Base-by-base conservation (phyloP, 2,888 invertebrate genomes). In the Antheraea yamamai region DNA sequence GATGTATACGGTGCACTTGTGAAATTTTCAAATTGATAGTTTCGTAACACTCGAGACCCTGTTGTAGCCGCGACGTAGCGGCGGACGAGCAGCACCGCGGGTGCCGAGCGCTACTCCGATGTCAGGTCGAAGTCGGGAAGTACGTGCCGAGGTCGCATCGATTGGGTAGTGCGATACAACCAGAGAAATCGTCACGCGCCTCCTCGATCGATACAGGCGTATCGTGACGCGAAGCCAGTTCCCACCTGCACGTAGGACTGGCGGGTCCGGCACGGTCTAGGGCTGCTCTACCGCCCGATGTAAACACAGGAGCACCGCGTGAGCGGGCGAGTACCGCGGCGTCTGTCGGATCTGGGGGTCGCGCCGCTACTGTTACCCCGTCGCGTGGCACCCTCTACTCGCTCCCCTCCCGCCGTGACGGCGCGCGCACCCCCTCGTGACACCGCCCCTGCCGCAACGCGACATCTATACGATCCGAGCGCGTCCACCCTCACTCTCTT, bases 351-450 rank as follows among this genome's bases (percentile, higher is more conserved):
- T 35, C n/a, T 14, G 58, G 61, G 20, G 18, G 26, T 73, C 30
- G 26, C 73, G 73, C 73, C 73, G 55, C 55, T 52, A 70, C 70
- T 70, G 73, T 30, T 55, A 30, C 73, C 30, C 30, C 64, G 55
- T 20, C 68, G 26, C 73, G 73, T 20, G 35, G n/a, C 73, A 18
- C 73, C 30, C 14, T 66, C 64, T 0, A 16, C 30, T 16, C 35
- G 4, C 39, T 18, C 30, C 30, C 6, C 68, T 30, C 3, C 35
- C 68, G 2, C 18, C 4, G 26, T n/a, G 23, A 12, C 64, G 23
- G n/a, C 64, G 64, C 64, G 55, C 55, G 47, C 55, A 55, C 55
- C 2, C 55, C 55, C 18, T 20, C 20, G 23, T 12, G 30, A 0
- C 35, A 35, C 30, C 16, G 20, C 26, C 30, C n/a, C 39, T 35